Evolutionary conservation across 1,140 invertebrate species (phyloP), one percentile per base, ranked within the genome.

Genomic region (Spodoptera frugiperda): DNA sequence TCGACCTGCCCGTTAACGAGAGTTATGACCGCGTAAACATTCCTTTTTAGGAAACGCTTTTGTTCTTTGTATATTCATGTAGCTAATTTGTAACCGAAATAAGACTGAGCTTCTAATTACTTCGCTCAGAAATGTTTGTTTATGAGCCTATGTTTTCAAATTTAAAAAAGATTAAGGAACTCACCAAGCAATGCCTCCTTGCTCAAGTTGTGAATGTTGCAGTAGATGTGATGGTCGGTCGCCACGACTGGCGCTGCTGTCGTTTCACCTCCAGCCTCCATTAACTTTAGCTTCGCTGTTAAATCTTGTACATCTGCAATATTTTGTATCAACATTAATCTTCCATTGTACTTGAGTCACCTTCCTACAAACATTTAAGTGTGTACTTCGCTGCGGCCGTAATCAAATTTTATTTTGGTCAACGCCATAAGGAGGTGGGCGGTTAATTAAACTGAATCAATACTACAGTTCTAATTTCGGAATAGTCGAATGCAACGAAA

Each of bases 261-360:
- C 39, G 87, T 55, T 48, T 90, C 90, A 4, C 85, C 86, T n/a
- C 91, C 91, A 4, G 90, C 84, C 76, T 93, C 92, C 92, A 93
- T 92, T 53, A 93, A 81, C 78, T 89, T 93, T 83, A 93, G 84
- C 81, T 92, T 93, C 46, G 91, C 92, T 86, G 92, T 92, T 63
- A 93, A 79, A 79, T 93, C 91, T 83, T 92, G 88, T 78, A 92
- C 90, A 84, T 93, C 92, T 93, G 86, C 11, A 82, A 82, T 68
- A 19, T 61, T 30, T 21, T 21, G 15, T 17, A 73, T 65, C 5
- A 11, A 49, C 19, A 48, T 25, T 73, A 48, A 71, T 57, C 55
- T 61, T 21, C 19, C 78, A 78, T 49, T n/a, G 55, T 14, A n/a
- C 1, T 25, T 53, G 6, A 19, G 9, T 12, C 21, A 17, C 5